These are phyloP conservation scores for Oreortyx pictus DNA, from an alignment of 2,797 vertebrate genomes.

Conservation along the genomic window DNA sequence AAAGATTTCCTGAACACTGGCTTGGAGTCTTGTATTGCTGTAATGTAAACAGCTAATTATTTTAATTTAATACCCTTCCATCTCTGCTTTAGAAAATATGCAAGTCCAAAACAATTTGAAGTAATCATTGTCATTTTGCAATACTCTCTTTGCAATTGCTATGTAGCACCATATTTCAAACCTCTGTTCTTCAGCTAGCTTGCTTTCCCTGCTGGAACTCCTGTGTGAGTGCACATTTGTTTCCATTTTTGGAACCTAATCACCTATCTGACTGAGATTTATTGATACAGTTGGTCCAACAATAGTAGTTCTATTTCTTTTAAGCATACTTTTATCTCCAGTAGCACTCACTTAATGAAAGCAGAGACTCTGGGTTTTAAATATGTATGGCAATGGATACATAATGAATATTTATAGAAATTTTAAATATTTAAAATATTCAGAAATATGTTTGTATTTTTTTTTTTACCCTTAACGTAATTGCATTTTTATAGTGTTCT, in stretches of 20 bases:
- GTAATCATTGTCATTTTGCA: background rate
- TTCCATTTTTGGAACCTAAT: conserved; percentile 69
- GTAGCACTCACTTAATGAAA: conserved; percentile 65
- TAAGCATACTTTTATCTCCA: conserved; percentile 72
- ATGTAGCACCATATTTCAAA: background rate
- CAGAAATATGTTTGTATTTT: conserved; percentile 46
- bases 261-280: conserved; percentile 68
- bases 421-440: conserved; percentile 70
- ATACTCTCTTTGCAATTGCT: background rate
- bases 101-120: background rate
- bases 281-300: conserved; percentile 64
- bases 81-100: conserved; percentile 15
- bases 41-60: conserved; percentile 51
- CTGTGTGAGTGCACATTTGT: conserved; percentile 38
- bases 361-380: conserved; percentile 56
- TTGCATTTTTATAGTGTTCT: conserved; percentile 56
- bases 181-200: background rate
- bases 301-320: conserved; percentile 71
- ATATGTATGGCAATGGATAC: conserved; percentile 20
- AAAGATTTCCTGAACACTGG: background rate
- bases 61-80: background rate
- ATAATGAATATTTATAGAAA: conserved; percentile 73
- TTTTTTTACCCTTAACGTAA: conserved; percentile 21
- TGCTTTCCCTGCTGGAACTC: conserved; percentile 19
- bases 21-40: background rate